Evolutionary conservation across 2,797 vertebrate genomes (phyloP).

Genomic region (Ctenopoma multispine): DNA sequence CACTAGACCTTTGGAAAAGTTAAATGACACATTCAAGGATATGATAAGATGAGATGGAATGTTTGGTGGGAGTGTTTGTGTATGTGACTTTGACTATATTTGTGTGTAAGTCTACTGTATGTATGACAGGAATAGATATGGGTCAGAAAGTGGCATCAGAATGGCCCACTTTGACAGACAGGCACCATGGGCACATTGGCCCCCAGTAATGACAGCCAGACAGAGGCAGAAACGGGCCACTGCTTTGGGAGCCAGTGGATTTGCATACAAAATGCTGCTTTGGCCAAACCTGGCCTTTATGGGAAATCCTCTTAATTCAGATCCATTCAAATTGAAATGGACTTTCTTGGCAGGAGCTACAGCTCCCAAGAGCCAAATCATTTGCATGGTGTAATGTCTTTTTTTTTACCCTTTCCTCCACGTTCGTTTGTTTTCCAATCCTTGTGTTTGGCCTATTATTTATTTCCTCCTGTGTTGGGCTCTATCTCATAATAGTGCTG

Average conservation of each 20-base stretch:
- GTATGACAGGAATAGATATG: slow-evolving; percentile 42
- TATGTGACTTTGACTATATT: slow-evolving; percentile 7
- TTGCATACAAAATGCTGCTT: slow-evolving; percentile 83
- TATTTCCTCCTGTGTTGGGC: slow-evolving; percentile 70
- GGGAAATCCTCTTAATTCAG: slow-evolving; percentile 87
- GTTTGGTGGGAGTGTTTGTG: slow-evolving; percentile 2
- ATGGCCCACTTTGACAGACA: slow-evolving; percentile 70
- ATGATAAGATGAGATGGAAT: slow-evolving; percentile 9
- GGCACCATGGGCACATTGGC: slow-evolving; percentile 51
- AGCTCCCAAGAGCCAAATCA: slow-evolving; percentile 81
- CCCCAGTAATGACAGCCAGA: slow-evolving; percentile 71
- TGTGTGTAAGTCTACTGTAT: slow-evolving; percentile 15
- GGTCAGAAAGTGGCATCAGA: slow-evolving; percentile 35
- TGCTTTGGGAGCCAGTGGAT: slow-evolving; percentile 76
- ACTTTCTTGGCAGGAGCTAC: slow-evolving; percentile 82
- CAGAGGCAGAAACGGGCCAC: slow-evolving; percentile 67
- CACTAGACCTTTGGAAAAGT: slow-evolving; percentile 10
- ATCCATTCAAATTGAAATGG: slow-evolving; percentile 87
- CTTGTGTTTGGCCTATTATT: slow-evolving; percentile 76
- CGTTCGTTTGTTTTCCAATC: slow-evolving; percentile 75
- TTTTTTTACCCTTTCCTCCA: slow-evolving; percentile 49
- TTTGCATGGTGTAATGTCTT: slow-evolving; percentile 82
- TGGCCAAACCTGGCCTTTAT: slow-evolving; percentile 82
- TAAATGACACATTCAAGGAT: slow-evolving; percentile 10
- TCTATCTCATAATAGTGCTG: slow-evolving; percentile 75